Percentiles rank a stretch among this genome's conserved stretches.
Conservation (phyloP, 2,113 vertebrate genomes). For the Melanocharis versteri region DNA sequence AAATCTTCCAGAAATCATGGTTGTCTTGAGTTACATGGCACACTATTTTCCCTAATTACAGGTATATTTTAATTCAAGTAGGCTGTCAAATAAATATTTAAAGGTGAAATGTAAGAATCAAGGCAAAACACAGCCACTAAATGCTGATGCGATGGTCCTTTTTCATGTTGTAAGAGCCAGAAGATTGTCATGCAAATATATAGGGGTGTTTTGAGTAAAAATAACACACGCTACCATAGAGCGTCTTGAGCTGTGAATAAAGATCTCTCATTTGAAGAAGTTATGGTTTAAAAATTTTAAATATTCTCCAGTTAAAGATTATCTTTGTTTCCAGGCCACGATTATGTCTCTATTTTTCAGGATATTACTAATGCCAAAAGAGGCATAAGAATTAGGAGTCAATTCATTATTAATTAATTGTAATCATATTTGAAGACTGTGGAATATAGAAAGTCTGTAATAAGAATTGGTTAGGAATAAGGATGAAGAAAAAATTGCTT, state of each 20-base stretch:
- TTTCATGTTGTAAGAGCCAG: neutral
- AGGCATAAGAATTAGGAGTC: neutral
- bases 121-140: neutral
- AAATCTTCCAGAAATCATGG: constrained; percentile 51
- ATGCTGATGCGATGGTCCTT: neutral
- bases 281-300: neutral
- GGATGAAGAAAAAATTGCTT: neutral
- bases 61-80: constrained; percentile 63
- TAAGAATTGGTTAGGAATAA: neutral
- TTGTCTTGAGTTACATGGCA: constrained; percentile 34
- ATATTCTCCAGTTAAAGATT: neutral
- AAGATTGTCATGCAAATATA: neutral
- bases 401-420: constrained; percentile 46
- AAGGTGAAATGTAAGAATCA: constrained; percentile 32
- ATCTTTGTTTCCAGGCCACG: neutral
- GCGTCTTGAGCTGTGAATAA: neutral
- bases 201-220: constrained; percentile 4
- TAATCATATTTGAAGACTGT: neutral
- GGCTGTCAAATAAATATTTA: constrained; percentile 61
- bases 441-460: neutral
- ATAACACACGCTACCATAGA: neutral
- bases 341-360: neutral
- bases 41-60: constrained; percentile 42
- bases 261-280: neutral
- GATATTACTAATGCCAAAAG: neutral